phyloP scores from a whole-genome alignment of 2,888 invertebrate species.

The Laspeyria flexula region DNA sequence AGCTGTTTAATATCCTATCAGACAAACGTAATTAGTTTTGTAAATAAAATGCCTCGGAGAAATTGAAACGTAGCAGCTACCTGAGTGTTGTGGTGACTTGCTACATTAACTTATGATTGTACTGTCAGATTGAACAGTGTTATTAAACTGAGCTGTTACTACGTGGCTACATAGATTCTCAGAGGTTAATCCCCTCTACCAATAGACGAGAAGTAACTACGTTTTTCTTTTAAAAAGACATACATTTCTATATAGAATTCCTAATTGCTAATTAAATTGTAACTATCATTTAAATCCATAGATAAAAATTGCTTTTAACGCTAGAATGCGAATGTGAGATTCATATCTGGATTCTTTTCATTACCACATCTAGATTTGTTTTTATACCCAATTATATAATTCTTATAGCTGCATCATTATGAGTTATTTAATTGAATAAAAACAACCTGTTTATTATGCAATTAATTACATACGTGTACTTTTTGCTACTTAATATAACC shows the following conservation, averaged over 20 bases:
- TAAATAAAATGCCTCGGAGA: conserved; percentile 84
- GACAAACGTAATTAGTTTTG: conserved; percentile 86
- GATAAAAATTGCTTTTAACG: too few relatives aligned
- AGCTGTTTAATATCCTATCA: conserved; percentile 82
- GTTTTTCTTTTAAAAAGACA: too few relatives aligned
- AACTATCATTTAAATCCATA: too few relatives aligned
- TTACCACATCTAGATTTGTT: conserved; percentile 16
- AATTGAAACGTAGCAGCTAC: conserved; percentile 84
- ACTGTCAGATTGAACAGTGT: conserved; percentile 56
- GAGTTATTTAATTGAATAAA: neutral
- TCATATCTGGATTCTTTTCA: conserved; percentile 12
- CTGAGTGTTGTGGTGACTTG: conserved; percentile 80
- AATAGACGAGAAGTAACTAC: neutral
- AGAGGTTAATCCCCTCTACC: conserved; percentile 38
- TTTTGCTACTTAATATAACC: neutral
- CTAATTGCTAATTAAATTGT: too few relatives aligned
- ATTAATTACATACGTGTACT: neutral
- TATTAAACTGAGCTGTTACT: conserved; percentile 40
- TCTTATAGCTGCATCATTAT: neutral
- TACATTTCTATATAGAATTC: too few relatives aligned
- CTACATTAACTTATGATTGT: conserved; percentile 69
- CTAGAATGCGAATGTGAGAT: conserved; percentile 14
- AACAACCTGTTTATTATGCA: neutral
- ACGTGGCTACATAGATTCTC: conserved; percentile 32
- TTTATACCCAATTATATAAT: conserved; percentile 6